Percentiles rank a stretch among this genome's conserved stretches.
phyloP scores from a whole-genome alignment of 2,113 vertebrate species.

The Phasianus colchicus region DNA sequence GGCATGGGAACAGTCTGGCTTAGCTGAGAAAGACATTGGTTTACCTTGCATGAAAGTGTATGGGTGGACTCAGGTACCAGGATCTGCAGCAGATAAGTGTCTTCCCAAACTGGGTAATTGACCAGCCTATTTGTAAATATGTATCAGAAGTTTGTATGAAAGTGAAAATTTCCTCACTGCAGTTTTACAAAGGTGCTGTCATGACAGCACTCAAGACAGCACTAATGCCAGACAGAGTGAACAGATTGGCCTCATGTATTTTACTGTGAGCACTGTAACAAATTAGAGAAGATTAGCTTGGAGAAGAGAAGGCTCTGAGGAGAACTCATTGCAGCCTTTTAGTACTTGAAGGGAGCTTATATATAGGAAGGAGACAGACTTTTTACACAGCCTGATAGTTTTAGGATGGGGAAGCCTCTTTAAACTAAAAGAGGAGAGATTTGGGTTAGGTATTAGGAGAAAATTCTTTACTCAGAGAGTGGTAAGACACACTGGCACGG shows the following conservation, averaged over 20 bases:
- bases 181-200: fast-evolving
- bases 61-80: background rate
- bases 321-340: too few relatives aligned
- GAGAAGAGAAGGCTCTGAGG: too few relatives aligned
- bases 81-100: background rate
- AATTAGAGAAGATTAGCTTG: too few relatives aligned
- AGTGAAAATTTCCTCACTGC: background rate
- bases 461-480: too few relatives aligned
- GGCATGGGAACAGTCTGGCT: background rate
- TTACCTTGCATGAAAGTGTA: background rate
- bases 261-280: background rate
- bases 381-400: too few relatives aligned
- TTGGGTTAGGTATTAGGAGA: too few relatives aligned
- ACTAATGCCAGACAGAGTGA: background rate
- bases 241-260: background rate
- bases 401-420: too few relatives aligned
- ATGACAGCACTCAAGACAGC: background rate
- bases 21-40: background rate
- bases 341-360: too few relatives aligned
- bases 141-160: background rate
- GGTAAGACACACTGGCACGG: too few relatives aligned
- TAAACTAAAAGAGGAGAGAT: too few relatives aligned
- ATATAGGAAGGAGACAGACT: too few relatives aligned
- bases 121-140: background rate
- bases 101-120: background rate